phyloP scores from a whole-genome alignment of 2,797 vertebrate species.

The Benthosema pterotum region DNA sequence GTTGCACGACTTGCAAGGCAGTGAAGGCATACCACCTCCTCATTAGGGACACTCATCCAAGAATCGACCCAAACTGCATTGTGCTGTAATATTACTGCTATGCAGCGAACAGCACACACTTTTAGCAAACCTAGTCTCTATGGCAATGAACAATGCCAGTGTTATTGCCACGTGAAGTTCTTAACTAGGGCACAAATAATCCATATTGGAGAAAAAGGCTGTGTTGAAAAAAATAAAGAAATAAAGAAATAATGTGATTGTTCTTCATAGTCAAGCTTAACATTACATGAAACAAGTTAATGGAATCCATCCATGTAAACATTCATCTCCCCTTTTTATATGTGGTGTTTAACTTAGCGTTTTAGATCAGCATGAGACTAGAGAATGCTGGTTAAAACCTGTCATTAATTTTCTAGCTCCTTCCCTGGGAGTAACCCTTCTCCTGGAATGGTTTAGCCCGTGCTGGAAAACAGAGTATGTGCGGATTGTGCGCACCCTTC shows the following conservation, averaged over 20 bases:
- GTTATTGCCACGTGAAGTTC: too few relatives aligned
- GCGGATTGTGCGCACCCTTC: constrained; percentile 42
- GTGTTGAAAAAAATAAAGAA: too few relatives aligned
- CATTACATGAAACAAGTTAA: constrained; percentile 17
- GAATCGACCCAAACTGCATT: too few relatives aligned
- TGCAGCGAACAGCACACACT: too few relatives aligned
- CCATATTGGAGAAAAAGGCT: too few relatives aligned
- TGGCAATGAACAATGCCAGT: too few relatives aligned
- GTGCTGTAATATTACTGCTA: too few relatives aligned
- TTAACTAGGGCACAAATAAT: too few relatives aligned
- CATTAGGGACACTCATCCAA: too few relatives aligned
- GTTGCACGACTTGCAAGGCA: too few relatives aligned
- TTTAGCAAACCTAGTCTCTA: too few relatives aligned
- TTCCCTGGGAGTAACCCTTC: constrained; percentile 35
- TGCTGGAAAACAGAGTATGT: constrained; percentile 70
- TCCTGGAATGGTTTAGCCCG: constrained; percentile 76
- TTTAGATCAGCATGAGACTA: background rate
- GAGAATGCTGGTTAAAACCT: constrained; percentile 10
- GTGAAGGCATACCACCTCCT: too few relatives aligned
- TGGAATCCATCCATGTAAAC: background rate
- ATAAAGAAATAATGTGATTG: background rate
- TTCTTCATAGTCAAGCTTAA: background rate
- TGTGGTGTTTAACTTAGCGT: constrained; percentile 13
- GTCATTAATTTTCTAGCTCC: constrained; percentile 35
- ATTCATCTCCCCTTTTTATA: background rate